Evolutionary conservation across 1,140 invertebrate species (phyloP), one percentile per base, ranked within the genome.

Genomic region (Scaptomyza pallida): DNA sequence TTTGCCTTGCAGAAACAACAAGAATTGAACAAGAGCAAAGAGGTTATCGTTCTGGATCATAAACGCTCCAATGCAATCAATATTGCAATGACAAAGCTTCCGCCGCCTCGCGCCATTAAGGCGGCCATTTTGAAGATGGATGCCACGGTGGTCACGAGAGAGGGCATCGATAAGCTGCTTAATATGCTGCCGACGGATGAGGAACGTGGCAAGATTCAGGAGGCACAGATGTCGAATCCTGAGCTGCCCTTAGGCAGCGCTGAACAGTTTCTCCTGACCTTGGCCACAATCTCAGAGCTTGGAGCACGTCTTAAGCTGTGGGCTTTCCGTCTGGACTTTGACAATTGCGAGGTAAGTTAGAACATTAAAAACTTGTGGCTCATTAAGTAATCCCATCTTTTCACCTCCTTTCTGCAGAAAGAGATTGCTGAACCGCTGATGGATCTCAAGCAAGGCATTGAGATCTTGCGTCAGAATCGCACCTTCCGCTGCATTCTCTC

Each of bases 71-170:
- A 99, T 92, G 98, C 98, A 9, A 99, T 99, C 75, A 99, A 99
- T 91, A 99, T 99, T 85, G 98, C 98, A n/a, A 97, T 99, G 95
- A 99, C 98, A 8, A 99, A 99, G 91, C 92, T 99, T 71, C 99
- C 99, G 19, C 98, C 98, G 4, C 97, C 98, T 2, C 94, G 98
- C 60, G 97, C 98, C 2, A 99, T 99, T 64, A 99, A 99, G 92
- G 97, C 97, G 17, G 99, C 98, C 48, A 99, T 99, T 77, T 93
- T 99, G 74, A 99, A 99, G 93, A 99, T 99, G 98, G 99, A 99
- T 92, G 96, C 96, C 0, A 98, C 98, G 0, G 98, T 99, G 55
- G 98, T 99, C 92, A 99, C 99, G 78, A 93, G 98, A 80, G 99
- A 99, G 92, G 98, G 98, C 40, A 99, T 99, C 67, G 98, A 99